These are phyloP conservation scores for Platyura marginata DNA, from an alignment of 1,140 invertebrate species.

Conservation along the genomic window DNA sequence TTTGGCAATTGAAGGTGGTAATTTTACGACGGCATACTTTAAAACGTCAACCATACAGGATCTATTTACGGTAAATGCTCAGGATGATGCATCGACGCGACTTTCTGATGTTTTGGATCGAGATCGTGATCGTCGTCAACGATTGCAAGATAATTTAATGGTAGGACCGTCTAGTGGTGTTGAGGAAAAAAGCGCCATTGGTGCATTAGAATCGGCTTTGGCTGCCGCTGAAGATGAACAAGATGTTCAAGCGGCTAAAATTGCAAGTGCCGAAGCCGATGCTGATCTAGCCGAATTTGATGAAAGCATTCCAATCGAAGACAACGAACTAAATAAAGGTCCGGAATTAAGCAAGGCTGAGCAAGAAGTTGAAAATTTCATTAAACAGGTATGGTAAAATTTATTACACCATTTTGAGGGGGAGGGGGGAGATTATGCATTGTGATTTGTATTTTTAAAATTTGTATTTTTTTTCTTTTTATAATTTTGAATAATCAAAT, in stretches of 20 bases:
- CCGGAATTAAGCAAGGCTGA: slow-evolving; percentile 62
- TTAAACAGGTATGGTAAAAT: slow-evolving; percentile 51
- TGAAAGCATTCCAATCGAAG: slow-evolving; percentile 83
- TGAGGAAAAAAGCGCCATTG: slow-evolving; percentile 37
- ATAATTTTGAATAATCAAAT: background rate
- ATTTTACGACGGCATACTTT: slow-evolving; percentile 96
- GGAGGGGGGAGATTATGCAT: no score
- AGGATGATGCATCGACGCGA: slow-evolving; percentile 33
- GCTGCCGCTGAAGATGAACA: slow-evolving; percentile 87
- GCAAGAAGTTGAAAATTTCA: slow-evolving; percentile 60
- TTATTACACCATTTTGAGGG: background rate
- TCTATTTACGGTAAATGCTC: slow-evolving; percentile 59
- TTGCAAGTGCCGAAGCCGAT: slow-evolving; percentile 78
- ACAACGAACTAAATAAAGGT: slow-evolving; percentile 31
- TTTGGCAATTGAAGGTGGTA: slow-evolving; percentile 95
- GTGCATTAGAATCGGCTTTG: slow-evolving; percentile 62
- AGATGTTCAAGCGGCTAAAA: slow-evolving; percentile 78
- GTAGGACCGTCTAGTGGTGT: background rate
- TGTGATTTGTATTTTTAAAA: no score
- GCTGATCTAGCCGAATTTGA: slow-evolving; percentile 93
- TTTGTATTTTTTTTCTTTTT: background rate
- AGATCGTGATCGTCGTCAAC: slow-evolving; percentile 24
- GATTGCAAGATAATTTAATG: slow-evolving; percentile 14
- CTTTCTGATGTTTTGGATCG: slow-evolving; percentile 42
- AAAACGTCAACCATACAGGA: slow-evolving; percentile 88